phyloP scores from a whole-genome alignment of 2,888 invertebrate species.

The Drosophila mercatorum region DNA sequence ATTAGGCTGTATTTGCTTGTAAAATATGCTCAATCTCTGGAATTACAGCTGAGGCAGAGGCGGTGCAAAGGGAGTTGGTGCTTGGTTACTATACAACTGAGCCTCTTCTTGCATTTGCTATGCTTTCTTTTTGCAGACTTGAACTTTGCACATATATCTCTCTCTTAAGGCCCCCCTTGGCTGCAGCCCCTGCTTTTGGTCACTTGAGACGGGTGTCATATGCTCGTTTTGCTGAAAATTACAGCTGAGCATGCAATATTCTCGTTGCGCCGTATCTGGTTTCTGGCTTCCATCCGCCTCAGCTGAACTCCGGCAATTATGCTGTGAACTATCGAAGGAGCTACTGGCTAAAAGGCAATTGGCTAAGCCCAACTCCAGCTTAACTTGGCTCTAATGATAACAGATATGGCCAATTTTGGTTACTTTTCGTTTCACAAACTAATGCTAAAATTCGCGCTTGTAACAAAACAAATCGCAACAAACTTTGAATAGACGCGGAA shows the following conservation, averaged over 20 bases:
- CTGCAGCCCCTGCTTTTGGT: conserved; percentile 32
- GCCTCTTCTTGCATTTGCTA: not conserved
- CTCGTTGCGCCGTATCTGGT: conserved; percentile 27
- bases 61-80: not conserved
- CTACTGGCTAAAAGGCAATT: conserved; percentile 4
- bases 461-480: conserved; percentile 14
- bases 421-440: conserved; percentile 44
- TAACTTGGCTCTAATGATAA: conserved; percentile 16
- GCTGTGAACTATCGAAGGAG: conserved; percentile 16
- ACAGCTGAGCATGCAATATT: conserved; percentile 62
- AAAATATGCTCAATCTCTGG: conserved; percentile 36
- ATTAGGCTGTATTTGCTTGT: not conserved
- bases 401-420: not conserved
- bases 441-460: conserved; percentile 49
- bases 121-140: not conserved
- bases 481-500: conserved; percentile 40
- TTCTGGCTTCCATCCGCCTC: conserved; percentile 27
- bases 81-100: not conserved
- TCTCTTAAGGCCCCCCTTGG: conserved; percentile 4
- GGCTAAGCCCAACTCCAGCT: not conserved
- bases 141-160: not conserved
- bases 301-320: conserved; percentile 37
- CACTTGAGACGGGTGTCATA: conserved; percentile 59
- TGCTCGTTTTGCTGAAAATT: conserved; percentile 51
- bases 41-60: conserved; percentile 41